Percentiles rank a stretch among this genome's conserved stretches.
Conservation (phyloP, 2,888 invertebrate species). For the Melinaea menophilus region DNA sequence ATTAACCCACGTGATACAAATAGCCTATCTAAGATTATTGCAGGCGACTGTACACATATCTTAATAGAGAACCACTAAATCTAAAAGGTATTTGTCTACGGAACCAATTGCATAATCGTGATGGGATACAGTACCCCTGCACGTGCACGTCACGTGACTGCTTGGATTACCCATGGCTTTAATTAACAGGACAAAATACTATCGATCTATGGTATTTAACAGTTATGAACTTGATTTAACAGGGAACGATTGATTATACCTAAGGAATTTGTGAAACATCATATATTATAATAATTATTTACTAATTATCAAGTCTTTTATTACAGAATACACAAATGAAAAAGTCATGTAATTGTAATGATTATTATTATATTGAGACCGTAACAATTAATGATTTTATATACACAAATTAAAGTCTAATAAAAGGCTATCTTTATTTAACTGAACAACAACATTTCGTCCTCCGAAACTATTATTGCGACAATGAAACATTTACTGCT, state of each 20-base stretch:
- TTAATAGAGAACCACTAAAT: conserved; percentile 27
- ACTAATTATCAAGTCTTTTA: no score
- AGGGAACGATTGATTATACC: no score
- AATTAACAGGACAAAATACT: conserved; percentile 73
- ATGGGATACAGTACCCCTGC: conserved; percentile 49
- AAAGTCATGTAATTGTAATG: no score
- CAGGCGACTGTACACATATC: conserved; percentile 8
- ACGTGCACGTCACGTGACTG: conserved; percentile 74
- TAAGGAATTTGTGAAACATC: no score
- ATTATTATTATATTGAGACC: conserved; percentile 1
- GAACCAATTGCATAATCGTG: conserved; percentile 30
- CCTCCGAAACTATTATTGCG: conserved; percentile 19
- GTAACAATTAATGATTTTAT: conserved; percentile 2
- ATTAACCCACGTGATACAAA: not conserved
- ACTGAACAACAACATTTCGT: not conserved
- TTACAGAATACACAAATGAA: no score
- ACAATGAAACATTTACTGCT: conserved; percentile 31
- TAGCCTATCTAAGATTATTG: conserved; percentile 1
- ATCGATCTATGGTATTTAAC: conserved; percentile 14
- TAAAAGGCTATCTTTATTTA: conserved; percentile 1
- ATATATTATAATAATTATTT: no score
- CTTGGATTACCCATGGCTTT: conserved; percentile 70
- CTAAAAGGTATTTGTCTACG: conserved; percentile 28
- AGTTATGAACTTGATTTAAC: not conserved
- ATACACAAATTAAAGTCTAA: conserved; percentile 2